Evolutionary conservation across 1,140 invertebrate genomes (phyloP).

Genomic region (Wiebesia pumilae): DNA sequence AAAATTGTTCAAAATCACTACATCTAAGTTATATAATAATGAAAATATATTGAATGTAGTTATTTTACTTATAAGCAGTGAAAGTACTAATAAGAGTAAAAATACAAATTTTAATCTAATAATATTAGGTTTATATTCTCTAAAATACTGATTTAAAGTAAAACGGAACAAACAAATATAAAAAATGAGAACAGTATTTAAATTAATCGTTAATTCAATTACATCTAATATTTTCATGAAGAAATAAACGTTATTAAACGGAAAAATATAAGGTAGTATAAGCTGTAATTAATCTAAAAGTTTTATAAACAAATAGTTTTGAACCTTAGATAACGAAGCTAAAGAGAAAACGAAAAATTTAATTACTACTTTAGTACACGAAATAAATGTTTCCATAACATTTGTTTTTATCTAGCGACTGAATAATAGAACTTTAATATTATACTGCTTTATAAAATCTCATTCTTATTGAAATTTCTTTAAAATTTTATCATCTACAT

Average conservation of each 20-base stretch:
- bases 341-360: background rate
- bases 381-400: background rate
- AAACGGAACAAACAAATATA: background rate
- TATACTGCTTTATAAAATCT: background rate
- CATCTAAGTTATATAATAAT: background rate
- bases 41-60: constrained; percentile 8
- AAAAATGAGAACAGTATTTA: background rate
- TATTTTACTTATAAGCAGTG: constrained; percentile 6
- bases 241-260: background rate
- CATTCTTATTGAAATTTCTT: background rate
- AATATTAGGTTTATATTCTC: background rate
- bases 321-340: background rate
- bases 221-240: background rate
- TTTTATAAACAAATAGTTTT: background rate
- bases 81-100: constrained; percentile 12
- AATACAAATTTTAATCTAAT: background rate
- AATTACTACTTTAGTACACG: background rate
- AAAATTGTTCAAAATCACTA: background rate
- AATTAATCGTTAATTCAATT: background rate
- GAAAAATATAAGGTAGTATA: background rate
- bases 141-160: background rate
- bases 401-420: background rate
- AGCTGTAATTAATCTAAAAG: background rate
- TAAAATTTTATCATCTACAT: background rate
- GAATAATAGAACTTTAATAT: background rate